A percentile compares a stretch with the other conserved stretches of the same genome.
Conservation (phyloP, 2,113 vertebrate genomes). For the Chloroceryle aenea region DNA sequence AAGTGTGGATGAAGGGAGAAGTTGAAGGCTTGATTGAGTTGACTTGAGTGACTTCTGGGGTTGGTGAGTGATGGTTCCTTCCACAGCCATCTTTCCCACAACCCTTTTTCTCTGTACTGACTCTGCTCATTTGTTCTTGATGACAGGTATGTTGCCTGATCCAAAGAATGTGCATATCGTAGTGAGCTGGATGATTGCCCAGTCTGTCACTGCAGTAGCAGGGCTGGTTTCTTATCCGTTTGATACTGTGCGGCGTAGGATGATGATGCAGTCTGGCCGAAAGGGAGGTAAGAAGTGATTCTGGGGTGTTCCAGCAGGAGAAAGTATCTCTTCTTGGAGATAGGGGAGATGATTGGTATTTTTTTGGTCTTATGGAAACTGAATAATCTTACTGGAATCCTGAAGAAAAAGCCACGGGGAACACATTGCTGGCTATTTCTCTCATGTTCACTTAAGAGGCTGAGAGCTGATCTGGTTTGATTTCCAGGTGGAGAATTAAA, state of each 20-base stretch:
- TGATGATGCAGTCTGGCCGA: conserved; percentile 99
- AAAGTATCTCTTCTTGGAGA: background rate
- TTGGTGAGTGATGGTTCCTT: background rate
- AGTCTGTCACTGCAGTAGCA: conserved; percentile 91
- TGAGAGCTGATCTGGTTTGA: background rate
- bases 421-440: background rate
- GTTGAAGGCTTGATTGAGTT: background rate
- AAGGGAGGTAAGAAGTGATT: conserved; percentile 88
- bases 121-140: background rate
- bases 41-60: background rate
- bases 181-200: conserved; percentile 98
- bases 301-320: background rate
- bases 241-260: conserved; percentile 97
- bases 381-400: background rate
- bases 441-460: background rate
- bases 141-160: conserved; percentile 95
- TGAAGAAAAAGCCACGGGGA: background rate
- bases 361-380: background rate
- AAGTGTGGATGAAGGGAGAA: background rate
- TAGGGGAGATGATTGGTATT: background rate
- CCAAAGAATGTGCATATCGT: conserved; percentile 98
- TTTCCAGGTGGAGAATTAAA: background rate
- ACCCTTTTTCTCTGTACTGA: background rate
- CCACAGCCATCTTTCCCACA: background rate
- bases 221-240: conserved; percentile 96